A percentile compares a stretch with the other conserved stretches of the same genome.
phyloP scores from a whole-genome alignment of 2,888 invertebrate species.

The Drosophila macrospina region DNA sequence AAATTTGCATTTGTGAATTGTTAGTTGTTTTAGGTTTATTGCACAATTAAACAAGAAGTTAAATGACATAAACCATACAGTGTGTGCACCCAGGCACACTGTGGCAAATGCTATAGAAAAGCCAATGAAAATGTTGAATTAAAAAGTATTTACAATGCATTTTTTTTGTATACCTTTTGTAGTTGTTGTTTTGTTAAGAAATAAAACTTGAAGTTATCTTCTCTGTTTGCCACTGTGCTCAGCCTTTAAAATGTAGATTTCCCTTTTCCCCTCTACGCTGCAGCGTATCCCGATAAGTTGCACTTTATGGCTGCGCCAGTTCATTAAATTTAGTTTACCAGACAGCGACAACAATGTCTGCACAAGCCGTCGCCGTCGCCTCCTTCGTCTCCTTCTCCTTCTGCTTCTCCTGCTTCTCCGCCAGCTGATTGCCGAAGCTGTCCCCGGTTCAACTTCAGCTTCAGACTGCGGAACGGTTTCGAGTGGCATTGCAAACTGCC shows the following conservation, averaged over 20 bases:
- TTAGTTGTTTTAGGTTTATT: slow-evolving; percentile 62
- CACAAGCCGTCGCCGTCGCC: slow-evolving; percentile 27
- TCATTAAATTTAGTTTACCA: slow-evolving; percentile 79
- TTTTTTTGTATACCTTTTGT: background rate
- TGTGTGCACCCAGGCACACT: slow-evolving; percentile 46
- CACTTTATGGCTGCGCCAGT: slow-evolving; percentile 78
- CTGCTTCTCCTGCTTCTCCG: slow-evolving; percentile 5
- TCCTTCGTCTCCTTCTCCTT: slow-evolving; percentile 1
- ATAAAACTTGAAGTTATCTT: slow-evolving; percentile 2
- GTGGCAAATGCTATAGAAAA: slow-evolving; percentile 22
- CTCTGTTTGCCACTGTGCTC: slow-evolving; percentile 9
- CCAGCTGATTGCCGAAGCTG: slow-evolving; percentile 29
- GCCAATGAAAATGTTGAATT: background rate
- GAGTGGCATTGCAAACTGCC: slow-evolving; percentile 27
- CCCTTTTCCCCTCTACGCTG: slow-evolving; percentile 13
- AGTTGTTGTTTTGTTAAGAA: background rate
- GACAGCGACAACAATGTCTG: slow-evolving; percentile 77
- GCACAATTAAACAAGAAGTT: slow-evolving; percentile 68
- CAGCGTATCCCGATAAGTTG: slow-evolving; percentile 67
- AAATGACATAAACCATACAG: slow-evolving; percentile 57
- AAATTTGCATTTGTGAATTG: slow-evolving; percentile 70
- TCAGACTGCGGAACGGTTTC: slow-evolving; percentile 53
- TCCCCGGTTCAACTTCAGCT: slow-evolving; percentile 40
- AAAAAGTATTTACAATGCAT: background rate
- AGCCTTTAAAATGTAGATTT: slow-evolving; percentile 6